These are phyloP conservation scores for Alentia gelatinosa DNA, from an alignment of 2,888 invertebrate species.

Conservation along the genomic window DNA sequence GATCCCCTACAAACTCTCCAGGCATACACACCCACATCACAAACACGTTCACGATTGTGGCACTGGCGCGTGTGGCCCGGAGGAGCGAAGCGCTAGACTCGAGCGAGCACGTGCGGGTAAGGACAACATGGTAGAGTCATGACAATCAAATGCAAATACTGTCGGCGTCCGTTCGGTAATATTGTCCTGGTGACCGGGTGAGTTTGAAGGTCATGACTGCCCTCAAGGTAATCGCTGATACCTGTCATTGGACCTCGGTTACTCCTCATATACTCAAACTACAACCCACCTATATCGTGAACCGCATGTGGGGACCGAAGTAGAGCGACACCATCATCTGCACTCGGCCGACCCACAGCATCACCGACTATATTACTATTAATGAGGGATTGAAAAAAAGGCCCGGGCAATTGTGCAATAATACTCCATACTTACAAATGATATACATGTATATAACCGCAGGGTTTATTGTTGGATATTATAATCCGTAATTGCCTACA, in stretches of 20 bases:
- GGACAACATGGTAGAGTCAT: not conserved
- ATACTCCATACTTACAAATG: not conserved
- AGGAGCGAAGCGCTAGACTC: not conserved
- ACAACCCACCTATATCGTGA: not conserved
- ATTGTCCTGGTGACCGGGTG: constrained; percentile 1
- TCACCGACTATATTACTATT: not conserved
- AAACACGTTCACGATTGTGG: not conserved
- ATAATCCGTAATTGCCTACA: not conserved
- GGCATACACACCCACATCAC: not conserved
- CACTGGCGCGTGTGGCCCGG: not conserved
- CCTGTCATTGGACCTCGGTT: too few species aligned
- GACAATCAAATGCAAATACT: constrained; percentile 5
- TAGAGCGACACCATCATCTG: not conserved
- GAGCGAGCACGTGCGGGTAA: not conserved
- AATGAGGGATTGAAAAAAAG: not conserved
- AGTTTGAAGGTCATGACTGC: not conserved
- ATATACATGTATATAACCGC: not conserved
- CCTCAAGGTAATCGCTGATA: too few species aligned
- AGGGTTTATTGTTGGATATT: not conserved
- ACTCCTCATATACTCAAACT: not conserved
- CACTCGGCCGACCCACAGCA: not conserved
- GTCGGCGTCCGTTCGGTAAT: not conserved
- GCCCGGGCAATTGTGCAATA: not conserved
- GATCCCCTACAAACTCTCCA: not conserved
- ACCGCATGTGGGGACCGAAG: not conserved